These are phyloP conservation scores for Rhizomys pruinosus DNA, from an alignment of 2,113 vertebrate genomes.

Conservation along the genomic window DNA sequence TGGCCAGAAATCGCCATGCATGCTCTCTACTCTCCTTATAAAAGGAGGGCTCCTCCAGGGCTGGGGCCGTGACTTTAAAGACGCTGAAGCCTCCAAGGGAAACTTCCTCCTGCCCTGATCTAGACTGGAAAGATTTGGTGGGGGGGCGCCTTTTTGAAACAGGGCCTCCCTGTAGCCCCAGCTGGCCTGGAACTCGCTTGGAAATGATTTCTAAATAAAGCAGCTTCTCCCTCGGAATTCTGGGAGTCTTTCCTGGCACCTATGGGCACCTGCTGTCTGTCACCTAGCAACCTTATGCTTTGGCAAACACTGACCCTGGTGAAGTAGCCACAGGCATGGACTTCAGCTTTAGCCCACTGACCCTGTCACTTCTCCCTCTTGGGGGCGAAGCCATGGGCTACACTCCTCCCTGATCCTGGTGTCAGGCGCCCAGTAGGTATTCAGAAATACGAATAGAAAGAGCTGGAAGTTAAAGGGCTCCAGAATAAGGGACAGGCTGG, in stretches of 20 bases:
- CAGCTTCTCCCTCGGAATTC: not conserved
- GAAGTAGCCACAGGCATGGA: not conserved
- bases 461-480: not conserved
- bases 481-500: not conserved
- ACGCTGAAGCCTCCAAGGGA: not conserved
- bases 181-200: too few relatives aligned
- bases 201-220: not conserved
- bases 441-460: fast-evolving
- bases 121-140: too few relatives aligned
- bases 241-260: not conserved
- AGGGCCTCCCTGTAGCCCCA: too few relatives aligned
- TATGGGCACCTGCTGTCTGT: not conserved
- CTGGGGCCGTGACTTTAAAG: not conserved
- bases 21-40: not conserved
- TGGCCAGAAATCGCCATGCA: not conserved
- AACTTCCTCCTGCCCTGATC: not conserved
- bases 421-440: not conserved
- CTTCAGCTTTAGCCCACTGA: not conserved
- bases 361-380: not conserved
- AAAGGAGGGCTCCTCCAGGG: not conserved
- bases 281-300: not conserved
- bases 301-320: not conserved
- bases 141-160: too few relatives aligned
- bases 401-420: fast-evolving
- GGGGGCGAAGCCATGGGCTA: not conserved